Evolutionary conservation across 2,113 vertebrate genomes (phyloP).

Genomic region (Platysternon megacephalum): DNA sequence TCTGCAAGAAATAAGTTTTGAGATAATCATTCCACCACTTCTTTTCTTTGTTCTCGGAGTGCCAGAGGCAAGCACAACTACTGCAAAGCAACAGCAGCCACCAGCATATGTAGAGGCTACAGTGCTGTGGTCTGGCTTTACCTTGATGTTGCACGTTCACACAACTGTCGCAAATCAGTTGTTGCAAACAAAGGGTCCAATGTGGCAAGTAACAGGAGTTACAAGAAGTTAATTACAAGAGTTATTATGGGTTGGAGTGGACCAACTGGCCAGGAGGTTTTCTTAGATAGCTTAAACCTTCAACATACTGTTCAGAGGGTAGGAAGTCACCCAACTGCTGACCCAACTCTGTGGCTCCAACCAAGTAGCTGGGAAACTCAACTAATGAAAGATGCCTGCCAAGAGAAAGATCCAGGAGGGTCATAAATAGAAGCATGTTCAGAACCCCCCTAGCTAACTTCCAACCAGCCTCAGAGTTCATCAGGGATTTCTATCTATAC

Average conservation of each 20-base stretch:
- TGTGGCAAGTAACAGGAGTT: background rate
- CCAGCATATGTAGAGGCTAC: background rate
- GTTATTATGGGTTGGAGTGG: background rate
- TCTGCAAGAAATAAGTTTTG: background rate
- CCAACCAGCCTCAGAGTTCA: background rate
- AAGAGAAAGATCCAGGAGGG: background rate
- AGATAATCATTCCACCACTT: background rate
- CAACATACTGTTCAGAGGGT: background rate
- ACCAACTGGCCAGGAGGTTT: background rate
- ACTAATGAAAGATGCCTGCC: background rate
- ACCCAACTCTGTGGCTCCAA: background rate
- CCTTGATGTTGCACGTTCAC: background rate
- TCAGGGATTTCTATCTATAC: background rate
- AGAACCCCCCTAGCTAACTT: background rate
- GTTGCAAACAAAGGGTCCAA: background rate
- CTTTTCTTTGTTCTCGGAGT: background rate
- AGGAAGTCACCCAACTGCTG: background rate
- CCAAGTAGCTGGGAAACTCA: background rate
- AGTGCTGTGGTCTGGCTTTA: background rate
- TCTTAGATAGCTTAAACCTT: background rate
- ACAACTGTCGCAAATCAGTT: background rate
- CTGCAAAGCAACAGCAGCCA: background rate
- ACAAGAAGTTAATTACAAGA: background rate
- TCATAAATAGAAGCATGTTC: background rate
- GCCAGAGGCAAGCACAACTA: background rate